Evolutionary conservation across 2,797 vertebrate species (phyloP).

Genomic region (Tokudaia tokunoshimensis): DNA sequence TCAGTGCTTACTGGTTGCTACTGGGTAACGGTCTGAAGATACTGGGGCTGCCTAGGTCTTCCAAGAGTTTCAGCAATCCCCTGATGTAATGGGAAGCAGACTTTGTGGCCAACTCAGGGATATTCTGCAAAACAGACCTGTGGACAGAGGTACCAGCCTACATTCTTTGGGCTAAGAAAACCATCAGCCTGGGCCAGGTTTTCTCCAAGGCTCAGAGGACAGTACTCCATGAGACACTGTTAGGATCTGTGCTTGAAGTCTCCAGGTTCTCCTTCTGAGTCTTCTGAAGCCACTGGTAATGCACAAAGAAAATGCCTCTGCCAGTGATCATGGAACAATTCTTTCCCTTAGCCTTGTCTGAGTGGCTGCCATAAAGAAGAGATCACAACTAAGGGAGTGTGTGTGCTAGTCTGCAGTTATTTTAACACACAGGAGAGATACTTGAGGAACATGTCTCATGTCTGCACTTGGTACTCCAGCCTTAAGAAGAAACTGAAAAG

Average conservation of each 20-base stretch:
- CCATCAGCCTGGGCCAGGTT: not conserved
- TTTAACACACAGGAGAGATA: not conserved
- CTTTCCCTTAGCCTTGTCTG: not conserved
- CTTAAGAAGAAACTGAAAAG: slow-evolving; percentile 45
- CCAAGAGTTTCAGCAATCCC: fast-evolving
- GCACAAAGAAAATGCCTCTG: not conserved
- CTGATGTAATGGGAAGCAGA: not conserved
- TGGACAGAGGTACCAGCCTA: not conserved
- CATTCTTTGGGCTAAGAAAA: not conserved
- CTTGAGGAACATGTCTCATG: not conserved
- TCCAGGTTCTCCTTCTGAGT: slow-evolving; percentile 3
- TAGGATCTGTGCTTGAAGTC: not conserved
- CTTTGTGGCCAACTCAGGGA: too few species aligned
- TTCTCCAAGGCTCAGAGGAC: not conserved
- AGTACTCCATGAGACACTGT: not conserved
- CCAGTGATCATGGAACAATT: not conserved
- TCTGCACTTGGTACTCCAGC: not conserved
- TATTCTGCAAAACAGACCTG: not conserved
- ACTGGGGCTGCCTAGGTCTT: not conserved
- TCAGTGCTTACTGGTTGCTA: not conserved
- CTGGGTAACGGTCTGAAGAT: fast-evolving
- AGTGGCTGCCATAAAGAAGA: not conserved
- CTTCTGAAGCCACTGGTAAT: not conserved
- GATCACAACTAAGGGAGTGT: not conserved
- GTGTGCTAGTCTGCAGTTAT: not conserved